Percentiles rank a stretch among this genome's conserved stretches.
Evolutionary conservation across 2,888 invertebrate genomes (phyloP).

Genomic region (Alcis repandata): DNA sequence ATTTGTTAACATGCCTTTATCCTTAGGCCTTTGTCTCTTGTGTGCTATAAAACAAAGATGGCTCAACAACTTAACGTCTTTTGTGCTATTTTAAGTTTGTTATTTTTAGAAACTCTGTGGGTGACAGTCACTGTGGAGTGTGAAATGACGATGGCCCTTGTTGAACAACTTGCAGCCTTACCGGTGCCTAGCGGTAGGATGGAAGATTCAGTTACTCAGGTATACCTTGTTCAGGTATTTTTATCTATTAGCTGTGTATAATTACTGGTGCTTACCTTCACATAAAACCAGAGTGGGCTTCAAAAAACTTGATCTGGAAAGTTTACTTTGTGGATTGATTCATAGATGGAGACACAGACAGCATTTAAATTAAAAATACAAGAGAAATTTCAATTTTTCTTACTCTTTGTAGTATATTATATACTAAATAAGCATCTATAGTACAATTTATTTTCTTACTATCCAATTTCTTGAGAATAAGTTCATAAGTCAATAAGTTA

Average conservation of each 20-base stretch:
- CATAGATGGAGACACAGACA: too few species aligned
- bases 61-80: slow-evolving; percentile 11
- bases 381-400: too few species aligned
- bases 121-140: slow-evolving; percentile 93
- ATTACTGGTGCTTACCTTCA: too few species aligned
- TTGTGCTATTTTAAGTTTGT: slow-evolving; percentile 27
- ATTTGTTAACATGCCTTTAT: background rate
- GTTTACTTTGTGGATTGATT: too few species aligned
- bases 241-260: too few species aligned
- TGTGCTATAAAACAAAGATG: slow-evolving; percentile 14
- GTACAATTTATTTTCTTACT: background rate
- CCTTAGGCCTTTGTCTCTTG: slow-evolving; percentile 2
- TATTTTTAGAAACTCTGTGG: slow-evolving; percentile 91
- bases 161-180: slow-evolving; percentile 89
- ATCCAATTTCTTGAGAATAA: too few species aligned
- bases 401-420: too few species aligned
- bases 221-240: slow-evolving; percentile 40
- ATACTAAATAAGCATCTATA: background rate
- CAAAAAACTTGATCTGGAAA: too few species aligned
- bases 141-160: slow-evolving; percentile 92
- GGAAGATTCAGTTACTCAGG: slow-evolving; percentile 70
- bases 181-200: slow-evolving; percentile 79
- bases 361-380: too few species aligned
- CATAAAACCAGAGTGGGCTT: too few species aligned
- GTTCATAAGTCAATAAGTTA: too few species aligned